These are phyloP conservation scores for Mus caroli DNA, from an alignment of 2,797 vertebrate genomes.

Conservation along the genomic window DNA sequence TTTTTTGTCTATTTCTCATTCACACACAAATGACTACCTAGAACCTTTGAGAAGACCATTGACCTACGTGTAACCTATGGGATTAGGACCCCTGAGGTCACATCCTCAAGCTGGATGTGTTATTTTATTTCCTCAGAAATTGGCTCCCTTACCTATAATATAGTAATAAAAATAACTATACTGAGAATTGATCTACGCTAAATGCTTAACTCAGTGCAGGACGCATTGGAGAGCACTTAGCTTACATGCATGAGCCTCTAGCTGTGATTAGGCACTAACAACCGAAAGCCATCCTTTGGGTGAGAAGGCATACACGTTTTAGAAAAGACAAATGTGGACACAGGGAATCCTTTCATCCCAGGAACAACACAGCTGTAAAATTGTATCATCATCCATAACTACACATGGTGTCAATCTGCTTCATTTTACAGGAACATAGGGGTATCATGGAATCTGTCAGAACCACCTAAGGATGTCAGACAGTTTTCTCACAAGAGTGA, in stretches of 20 bases:
- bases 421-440: neutral
- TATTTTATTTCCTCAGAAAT: conserved; percentile 1
- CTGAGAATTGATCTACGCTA: neutral
- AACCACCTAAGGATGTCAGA: neutral
- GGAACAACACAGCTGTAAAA: neutral
- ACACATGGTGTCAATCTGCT: neutral
- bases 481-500: neutral
- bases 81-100: neutral
- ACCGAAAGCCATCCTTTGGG: conserved; percentile 20
- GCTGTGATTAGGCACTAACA: neutral
- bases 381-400: neutral
- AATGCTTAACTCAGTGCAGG: neutral
- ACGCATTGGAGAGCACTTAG: neutral
- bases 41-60: neutral
- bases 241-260: neutral
- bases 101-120: neutral
- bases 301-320: conserved; percentile 28
- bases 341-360: conserved; percentile 1
- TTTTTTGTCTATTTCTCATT: neutral
- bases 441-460: neutral
- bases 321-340: neutral
- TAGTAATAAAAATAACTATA: neutral
- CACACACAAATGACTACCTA: neutral
- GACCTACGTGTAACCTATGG: neutral
- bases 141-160: conserved; percentile 34